Base-by-base conservation (phyloP, 2,888 invertebrate species). In the Caenorhabditis sp. region DNA sequence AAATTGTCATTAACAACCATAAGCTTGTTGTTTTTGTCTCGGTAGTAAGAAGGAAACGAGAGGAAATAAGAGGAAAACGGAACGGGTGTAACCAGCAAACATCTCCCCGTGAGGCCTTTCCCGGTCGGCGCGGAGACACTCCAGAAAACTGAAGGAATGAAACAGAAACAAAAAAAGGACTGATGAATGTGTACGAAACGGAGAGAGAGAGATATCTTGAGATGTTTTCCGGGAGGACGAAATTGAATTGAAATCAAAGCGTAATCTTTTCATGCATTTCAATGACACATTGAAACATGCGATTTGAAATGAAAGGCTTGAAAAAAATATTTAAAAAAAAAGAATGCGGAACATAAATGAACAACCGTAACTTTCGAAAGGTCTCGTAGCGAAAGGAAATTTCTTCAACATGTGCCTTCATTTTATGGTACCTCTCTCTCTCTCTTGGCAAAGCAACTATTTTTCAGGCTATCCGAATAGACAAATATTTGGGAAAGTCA, bases 81-180 rank as follows among this genome's bases (percentile, higher is more conserved):
- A 66, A 44, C 66, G 75, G 64, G 54, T 54, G 75, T 54, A 56
- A 54, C 75, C 64, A 74, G 44, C 74, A 75, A 75, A 75, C 75
- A 75, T 66, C 61, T 38, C 38, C 12, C 38, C 31, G 70, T 35
- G 59, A 59, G 59, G 72, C 22, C 61, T 59, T 68, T 68, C 68
- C 51, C 59, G 47, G 28, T 44, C 41, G 51, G 73, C 61, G 47
- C n/a, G 22, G 41, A n/a, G n/a, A 74, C 74, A 63, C 74, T 74
- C 51, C 51, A 75, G 75, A 54, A 35, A 64, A 74, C 63, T 47
- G 56, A 59, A 61, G 47, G 41, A 58, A 58, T 58, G 41, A 47
- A 56, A 69, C 54, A 54, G 69, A 69, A 56, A 47, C 54, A 69
- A 41, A 56, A 68, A 47, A 68, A 69, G n/a, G n/a, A n/a, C 28